Evolutionary conservation across 1,140 invertebrate species (phyloP).

Genomic region (Metopolophium dirhodum): DNA sequence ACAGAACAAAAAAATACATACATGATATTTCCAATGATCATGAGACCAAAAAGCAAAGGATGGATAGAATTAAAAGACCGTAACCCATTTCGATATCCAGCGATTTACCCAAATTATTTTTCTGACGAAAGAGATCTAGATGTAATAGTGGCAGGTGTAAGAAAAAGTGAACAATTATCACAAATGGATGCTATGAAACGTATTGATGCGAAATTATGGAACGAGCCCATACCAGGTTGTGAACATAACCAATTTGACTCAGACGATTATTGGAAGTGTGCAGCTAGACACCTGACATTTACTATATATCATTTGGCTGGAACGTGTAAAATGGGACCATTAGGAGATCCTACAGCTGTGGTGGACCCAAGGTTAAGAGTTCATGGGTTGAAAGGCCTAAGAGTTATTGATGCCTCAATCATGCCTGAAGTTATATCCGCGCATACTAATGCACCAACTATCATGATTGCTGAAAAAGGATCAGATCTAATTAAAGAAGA

Average conservation of each 20-base stretch:
- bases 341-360: conserved; percentile 71
- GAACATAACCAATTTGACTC: conserved; percentile 69
- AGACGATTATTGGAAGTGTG: conserved; percentile 78
- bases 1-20: conserved; percentile 68
- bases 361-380: conserved; percentile 75
- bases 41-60: conserved; percentile 78
- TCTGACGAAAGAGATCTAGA: conserved; percentile 69
- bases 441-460: conserved; percentile 72
- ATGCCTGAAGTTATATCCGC: conserved; percentile 69
- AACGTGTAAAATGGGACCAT: conserved; percentile 85
- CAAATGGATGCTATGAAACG: conserved; percentile 69
- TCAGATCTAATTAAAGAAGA: conserved; percentile 72
- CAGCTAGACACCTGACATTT: conserved; percentile 71
- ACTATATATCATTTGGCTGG: conserved; percentile 81
- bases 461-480: conserved; percentile 78
- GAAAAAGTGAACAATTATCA: conserved; percentile 68
- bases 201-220: conserved; percentile 69
- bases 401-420: conserved; percentile 79
- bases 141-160: conserved; percentile 71
- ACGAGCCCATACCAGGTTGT: conserved; percentile 71
- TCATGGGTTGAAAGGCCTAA: conserved; percentile 72
- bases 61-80: conserved; percentile 71
- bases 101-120: conserved; percentile 84
- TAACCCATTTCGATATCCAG: conserved; percentile 78
- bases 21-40: conserved; percentile 73